Base-by-base conservation (phyloP, 2,797 vertebrate species). In the Telmatherina bonti region DNA sequence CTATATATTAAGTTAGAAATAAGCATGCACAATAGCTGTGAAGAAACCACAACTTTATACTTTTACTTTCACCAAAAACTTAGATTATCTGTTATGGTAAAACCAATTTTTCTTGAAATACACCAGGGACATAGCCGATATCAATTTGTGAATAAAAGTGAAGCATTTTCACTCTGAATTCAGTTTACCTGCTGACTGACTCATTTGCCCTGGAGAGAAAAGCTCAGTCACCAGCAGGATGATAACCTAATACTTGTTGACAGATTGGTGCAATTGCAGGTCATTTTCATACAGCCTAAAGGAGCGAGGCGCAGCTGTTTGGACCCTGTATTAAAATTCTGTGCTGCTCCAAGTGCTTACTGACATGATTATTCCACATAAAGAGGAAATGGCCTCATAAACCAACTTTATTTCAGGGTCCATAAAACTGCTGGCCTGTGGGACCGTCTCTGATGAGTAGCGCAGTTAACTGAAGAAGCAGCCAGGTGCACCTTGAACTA, bases 351-450 rank as follows among this genome's bases (percentile, higher is more conserved):
- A 24, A 79, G 83, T 70, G 76, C 85, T 85, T 68, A 71, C 75
- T 58, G 82, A 79, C 85, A 76, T 24, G 65, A 86, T 89, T 83
- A 85, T 88, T 85, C 55, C 85, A 86, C 70, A 88, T 88, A 84
- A 89, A 89, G 68, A 88, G 64, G 52, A 86, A 88, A 88, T 60
- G 69, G 79, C 76, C 82, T 86, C 82, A 76, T 91, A 88, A 91
- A 91, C 82, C 69, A 81, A 90, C 81, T 88, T 88, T 85, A 91
- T 89, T 86, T 85, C 85, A 83, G 78, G 88, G 41, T 70, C 76
- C 74, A 88, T 91, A 90, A 91, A 90, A 67, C 61, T 11, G 15
- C 60, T 31, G 51, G 83, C 69, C 78, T 77, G 74, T 66, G 78
- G 82, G 72, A 74, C 70, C 57, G 55, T 58, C 84, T 67, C 60